These are phyloP conservation scores for Cephalotes varians DNA, from an alignment of 2,888 invertebrate species.

Conservation along the genomic window DNA sequence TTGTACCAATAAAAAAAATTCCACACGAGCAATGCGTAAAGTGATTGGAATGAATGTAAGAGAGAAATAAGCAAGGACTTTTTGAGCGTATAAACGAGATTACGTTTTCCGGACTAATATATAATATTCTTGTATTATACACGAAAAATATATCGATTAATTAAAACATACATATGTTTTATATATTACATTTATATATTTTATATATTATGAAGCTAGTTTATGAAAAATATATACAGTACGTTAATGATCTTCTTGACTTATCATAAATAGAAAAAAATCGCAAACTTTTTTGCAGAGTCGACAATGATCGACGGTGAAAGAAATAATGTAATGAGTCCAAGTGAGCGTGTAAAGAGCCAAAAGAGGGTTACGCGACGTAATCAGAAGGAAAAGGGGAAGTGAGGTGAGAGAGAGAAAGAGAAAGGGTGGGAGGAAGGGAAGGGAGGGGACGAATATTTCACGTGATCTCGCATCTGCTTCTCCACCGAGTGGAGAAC, in stretches of 20 bases:
- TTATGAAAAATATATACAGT: not conserved
- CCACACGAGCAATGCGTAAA: not conserved
- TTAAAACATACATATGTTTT: not conserved
- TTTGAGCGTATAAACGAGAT: not conserved
- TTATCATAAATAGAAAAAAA: not conserved
- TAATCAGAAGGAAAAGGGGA: slow-evolving; percentile 11
- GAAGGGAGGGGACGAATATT: slow-evolving; percentile 64
- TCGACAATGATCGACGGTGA: not conserved
- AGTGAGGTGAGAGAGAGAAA: slow-evolving; percentile 6
- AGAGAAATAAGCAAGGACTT: not conserved
- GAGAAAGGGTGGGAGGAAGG: slow-evolving; percentile 30
- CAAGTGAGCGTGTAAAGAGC: slow-evolving; percentile 23
- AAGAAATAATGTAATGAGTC: slow-evolving; percentile 18
- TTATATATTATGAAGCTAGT: not conserved
- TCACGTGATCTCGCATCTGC: slow-evolving; percentile 84
- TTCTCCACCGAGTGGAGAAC: slow-evolving; percentile 76
- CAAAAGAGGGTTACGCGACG: slow-evolving; percentile 42
- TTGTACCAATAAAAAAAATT: not conserved
- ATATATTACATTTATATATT: not conserved
- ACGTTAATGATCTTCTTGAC: not conserved
- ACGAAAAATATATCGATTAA: not conserved
- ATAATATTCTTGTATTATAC: not conserved
- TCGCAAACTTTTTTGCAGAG: not conserved
- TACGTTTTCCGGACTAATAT: not conserved
- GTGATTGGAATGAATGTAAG: not conserved